Conservation (phyloP, 2,888 invertebrate species). For the Chymomyza fuscimana region DNA sequence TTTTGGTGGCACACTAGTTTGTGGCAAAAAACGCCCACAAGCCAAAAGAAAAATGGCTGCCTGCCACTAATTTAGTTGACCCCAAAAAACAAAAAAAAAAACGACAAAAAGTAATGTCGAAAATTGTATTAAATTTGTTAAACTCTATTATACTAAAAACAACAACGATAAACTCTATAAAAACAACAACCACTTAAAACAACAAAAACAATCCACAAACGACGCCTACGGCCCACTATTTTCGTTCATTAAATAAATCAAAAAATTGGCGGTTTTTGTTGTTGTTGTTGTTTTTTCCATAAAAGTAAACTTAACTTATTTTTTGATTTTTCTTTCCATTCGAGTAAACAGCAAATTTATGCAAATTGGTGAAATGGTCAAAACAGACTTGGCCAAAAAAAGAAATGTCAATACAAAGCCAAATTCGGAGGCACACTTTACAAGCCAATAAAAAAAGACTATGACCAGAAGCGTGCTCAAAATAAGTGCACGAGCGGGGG, state of each 20-base stretch:
- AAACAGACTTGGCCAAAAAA: not conserved
- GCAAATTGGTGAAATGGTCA: slow-evolving; percentile 2
- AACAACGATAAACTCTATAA: slow-evolving; percentile 2
- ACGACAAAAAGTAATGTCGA: slow-evolving; percentile 20
- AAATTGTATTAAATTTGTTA: slow-evolving; percentile 62
- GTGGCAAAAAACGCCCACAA: slow-evolving; percentile 1
- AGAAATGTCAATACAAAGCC: slow-evolving; percentile 27
- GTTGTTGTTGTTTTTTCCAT: slow-evolving; percentile 41
- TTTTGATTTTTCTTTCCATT: slow-evolving; percentile 3
- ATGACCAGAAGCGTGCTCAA: not conserved
- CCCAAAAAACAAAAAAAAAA: slow-evolving; percentile 65
- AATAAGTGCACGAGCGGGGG: not conserved
- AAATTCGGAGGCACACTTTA: slow-evolving; percentile 2
- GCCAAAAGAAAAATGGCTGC: slow-evolving; percentile 5
- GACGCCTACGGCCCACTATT: slow-evolving; percentile 60
- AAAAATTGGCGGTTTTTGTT: slow-evolving; percentile 28
- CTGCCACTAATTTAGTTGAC: slow-evolving; percentile 60
- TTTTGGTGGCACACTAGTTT: slow-evolving; percentile 8
- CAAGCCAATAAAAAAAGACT: not conserved
- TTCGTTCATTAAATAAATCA: slow-evolving; percentile 70
- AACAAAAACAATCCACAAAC: slow-evolving; percentile 17
- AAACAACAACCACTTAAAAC: slow-evolving; percentile 26
- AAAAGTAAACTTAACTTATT: slow-evolving; percentile 47
- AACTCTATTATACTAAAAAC: slow-evolving; percentile 40
- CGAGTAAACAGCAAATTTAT: slow-evolving; percentile 14